Evolutionary conservation across 2,113 vertebrate species (phyloP).

Genomic region (Spermophilus dauricus): DNA sequence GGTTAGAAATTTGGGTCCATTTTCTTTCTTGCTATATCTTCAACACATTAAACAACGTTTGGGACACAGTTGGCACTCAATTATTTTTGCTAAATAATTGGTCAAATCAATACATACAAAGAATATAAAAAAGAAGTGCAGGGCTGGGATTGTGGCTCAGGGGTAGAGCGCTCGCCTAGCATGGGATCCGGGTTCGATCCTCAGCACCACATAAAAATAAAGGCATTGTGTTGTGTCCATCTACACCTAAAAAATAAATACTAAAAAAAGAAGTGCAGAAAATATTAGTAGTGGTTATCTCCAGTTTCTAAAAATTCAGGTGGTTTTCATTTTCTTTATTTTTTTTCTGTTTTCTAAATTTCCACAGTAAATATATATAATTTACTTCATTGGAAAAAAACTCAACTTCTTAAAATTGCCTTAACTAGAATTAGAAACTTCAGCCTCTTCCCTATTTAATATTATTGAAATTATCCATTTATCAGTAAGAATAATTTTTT

Average conservation of each 20-base stretch:
- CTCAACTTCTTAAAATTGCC: neutral
- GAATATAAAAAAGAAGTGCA: neutral
- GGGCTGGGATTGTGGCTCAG: too few relatives aligned
- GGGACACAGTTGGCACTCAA: neutral
- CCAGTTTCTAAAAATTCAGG: neutral
- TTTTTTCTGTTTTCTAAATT: conserved; percentile 39
- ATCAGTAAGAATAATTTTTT: conserved; percentile 20
- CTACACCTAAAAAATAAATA: too few relatives aligned
- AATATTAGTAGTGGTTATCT: neutral
- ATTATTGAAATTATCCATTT: neutral
- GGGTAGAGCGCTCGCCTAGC: too few relatives aligned
- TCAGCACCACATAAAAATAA: too few relatives aligned
- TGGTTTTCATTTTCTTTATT: neutral
- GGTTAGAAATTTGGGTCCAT: neutral
- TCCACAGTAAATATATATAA: neutral
- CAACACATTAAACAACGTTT: neutral
- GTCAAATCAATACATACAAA: neutral
- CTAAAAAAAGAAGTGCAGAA: neutral
- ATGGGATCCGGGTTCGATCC: too few relatives aligned
- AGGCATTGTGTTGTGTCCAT: too few relatives aligned
- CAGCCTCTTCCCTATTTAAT: neutral
- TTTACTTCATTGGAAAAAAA: conserved; percentile 13
- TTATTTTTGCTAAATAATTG: conserved; percentile 41
- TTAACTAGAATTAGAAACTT: neutral
- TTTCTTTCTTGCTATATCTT: neutral